Percentiles rank a stretch among this genome's conserved stretches.
Conservation (phyloP, 2,113 vertebrate genomes). For the Oxyruncus cristatus region DNA sequence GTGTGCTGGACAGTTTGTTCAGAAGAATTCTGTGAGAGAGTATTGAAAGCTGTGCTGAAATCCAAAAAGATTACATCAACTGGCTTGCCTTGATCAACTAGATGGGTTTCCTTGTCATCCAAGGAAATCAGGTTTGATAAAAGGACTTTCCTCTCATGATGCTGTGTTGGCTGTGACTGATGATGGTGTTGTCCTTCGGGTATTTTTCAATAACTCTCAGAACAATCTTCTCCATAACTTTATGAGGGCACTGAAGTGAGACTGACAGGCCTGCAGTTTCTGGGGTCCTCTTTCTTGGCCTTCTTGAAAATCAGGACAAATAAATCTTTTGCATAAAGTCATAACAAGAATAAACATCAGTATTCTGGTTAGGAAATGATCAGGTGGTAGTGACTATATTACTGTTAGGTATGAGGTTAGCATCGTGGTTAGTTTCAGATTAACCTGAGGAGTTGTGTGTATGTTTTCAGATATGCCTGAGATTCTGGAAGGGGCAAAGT, state of each 20-base stretch:
- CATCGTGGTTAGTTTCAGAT: not conserved
- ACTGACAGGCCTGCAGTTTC: not conserved
- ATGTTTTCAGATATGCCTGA: not conserved
- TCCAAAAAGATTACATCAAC: too few relatives aligned
- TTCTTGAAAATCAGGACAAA: not conserved
- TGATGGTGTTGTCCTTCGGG: not conserved
- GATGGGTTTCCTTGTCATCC: not conserved
- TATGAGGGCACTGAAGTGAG: not conserved
- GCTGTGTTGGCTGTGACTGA: not conserved
- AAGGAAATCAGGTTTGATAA: not conserved
- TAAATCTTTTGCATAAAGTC: not conserved
- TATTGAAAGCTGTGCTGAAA: not conserved
- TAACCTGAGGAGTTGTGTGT: not conserved
- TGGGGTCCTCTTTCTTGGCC: not conserved
- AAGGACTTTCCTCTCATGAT: not conserved
- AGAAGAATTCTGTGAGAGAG: not conserved
- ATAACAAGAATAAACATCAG: not conserved
- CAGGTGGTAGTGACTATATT: not conserved
- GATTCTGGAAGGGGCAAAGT: not conserved
- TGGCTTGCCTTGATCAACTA: not conserved
- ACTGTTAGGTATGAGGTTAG: not conserved
- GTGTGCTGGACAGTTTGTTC: not conserved
- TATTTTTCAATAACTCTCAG: not conserved
- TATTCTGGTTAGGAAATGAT: not conserved
- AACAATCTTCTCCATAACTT: not conserved